Base-by-base conservation (phyloP, 2,113 vertebrate species). In the Pampusana beccarii region DNA sequence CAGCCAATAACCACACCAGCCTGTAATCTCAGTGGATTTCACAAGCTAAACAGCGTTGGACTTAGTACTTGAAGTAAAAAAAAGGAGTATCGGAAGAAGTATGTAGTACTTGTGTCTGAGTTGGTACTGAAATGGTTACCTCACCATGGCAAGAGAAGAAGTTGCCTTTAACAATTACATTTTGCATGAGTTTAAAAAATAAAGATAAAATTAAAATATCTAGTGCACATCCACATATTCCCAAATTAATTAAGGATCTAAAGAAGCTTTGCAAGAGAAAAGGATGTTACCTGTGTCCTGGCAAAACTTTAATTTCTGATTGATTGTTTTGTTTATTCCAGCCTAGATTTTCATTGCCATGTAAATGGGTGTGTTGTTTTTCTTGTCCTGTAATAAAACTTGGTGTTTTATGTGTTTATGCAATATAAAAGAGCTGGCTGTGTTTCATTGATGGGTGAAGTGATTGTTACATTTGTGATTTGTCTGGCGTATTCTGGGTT, bases 241-340 rank as follows among this genome's bases (percentile, higher is more conserved):
- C 21, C 34, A 9, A 0, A 2, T 57, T 90, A 56, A n/a, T 57
- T 95, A 60, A 84, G 80, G n/a, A 79, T 81, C 40, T 93, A 71
- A 96, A 93, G 72, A 81, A 93, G 33, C 73, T 89, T 84, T 86
- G 28, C 70, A 87, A 89, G 58, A 86, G 62, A 81, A 91, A 86
- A 94, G 95, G 96, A 96, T 97, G 96, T 96, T 94, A 94, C 93
- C 92, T 95, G 93, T 95, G 96, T 97, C 93, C 93, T 96, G 96
- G 91, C 88, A 87, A 87, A 92, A 89, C 54, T 71, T 79, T 38
- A 46, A 50, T 64, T 96, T 93, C 51, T 86, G 56, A 34, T 80
- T 25, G 38, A 29, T 81, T 44, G 21, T 50, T 80, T 77, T 54
- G 31, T 87, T 92, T 93, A 50, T 85, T 92, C 61, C 60, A 91